phyloP scores from a whole-genome alignment of 1,140 invertebrate genomes.

The Drosophila melanica region DNA sequence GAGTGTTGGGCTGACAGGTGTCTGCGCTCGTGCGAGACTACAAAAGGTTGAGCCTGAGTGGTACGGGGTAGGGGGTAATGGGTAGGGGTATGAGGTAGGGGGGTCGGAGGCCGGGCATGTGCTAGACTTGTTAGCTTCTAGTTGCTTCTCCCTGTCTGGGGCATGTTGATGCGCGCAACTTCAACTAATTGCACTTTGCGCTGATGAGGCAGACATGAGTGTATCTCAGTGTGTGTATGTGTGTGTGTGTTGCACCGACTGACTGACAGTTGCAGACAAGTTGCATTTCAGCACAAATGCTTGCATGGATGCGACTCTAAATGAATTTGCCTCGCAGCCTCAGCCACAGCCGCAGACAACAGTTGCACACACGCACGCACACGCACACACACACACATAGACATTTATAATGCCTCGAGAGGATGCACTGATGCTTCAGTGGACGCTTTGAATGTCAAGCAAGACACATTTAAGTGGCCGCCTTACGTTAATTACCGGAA shows the following conservation, averaged over 20 bases:
- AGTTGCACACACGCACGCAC: slow-evolving; percentile 11
- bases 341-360: slow-evolving; percentile 28
- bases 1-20: slow-evolving; percentile 47
- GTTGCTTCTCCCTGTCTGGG: slow-evolving; percentile 53
- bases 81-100: background rate
- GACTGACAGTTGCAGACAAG: slow-evolving; percentile 81
- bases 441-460: slow-evolving; percentile 78
- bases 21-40: slow-evolving; percentile 48
- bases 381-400: slow-evolving; percentile 20
- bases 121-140: slow-evolving; percentile 76
- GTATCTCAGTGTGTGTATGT: slow-evolving; percentile 20
- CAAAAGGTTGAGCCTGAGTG: slow-evolving; percentile 8
- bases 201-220: slow-evolving; percentile 76
- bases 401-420: slow-evolving; percentile 21
- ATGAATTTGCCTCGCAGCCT: slow-evolving; percentile 67
- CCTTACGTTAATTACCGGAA: slow-evolving; percentile 76
- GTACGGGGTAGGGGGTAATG: background rate
- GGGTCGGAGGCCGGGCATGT: background rate
- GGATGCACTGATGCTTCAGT: slow-evolving; percentile 60
- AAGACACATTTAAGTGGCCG: slow-evolving; percentile 65
- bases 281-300: slow-evolving; percentile 81
- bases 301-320: slow-evolving; percentile 76
- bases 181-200: slow-evolving; percentile 82
- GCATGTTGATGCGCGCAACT: slow-evolving; percentile 74
- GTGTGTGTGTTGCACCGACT: slow-evolving; percentile 50